Percentiles rank a stretch among this genome's conserved stretches.
phyloP scores from a whole-genome alignment of 2,113 vertebrate species.

The Chloropsis cyanopogon region DNA sequence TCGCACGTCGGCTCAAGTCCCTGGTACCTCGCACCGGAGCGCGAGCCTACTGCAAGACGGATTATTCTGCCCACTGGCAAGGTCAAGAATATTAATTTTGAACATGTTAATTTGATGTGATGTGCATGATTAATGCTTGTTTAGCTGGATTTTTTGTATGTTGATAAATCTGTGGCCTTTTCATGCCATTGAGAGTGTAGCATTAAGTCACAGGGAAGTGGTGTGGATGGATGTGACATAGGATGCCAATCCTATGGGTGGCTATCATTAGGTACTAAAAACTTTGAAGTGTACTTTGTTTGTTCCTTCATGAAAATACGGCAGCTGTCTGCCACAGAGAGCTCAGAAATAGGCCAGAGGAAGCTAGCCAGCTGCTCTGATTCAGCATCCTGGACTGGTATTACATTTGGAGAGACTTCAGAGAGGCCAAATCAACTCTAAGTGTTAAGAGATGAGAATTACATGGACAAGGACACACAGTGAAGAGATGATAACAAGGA shows the following conservation, averaged over 20 bases:
- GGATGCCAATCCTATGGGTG: neutral
- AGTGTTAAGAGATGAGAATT: neutral
- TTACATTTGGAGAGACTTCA: neutral
- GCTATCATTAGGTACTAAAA: neutral
- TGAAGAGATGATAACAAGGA: neutral
- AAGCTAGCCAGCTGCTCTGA: neutral
- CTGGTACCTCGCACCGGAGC: neutral
- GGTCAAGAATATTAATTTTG: slow-evolving; percentile 74
- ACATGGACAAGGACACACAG: neutral
- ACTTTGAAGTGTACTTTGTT: neutral
- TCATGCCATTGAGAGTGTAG: neutral
- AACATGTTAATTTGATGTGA: slow-evolving; percentile 68
- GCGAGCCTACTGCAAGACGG: slow-evolving; percentile 23
- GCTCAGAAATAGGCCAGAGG: neutral
- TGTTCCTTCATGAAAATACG: neutral
- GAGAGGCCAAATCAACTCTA: neutral
- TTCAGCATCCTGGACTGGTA: neutral
- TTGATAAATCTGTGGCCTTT: slow-evolving; percentile 45
- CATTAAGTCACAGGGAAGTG: neutral
- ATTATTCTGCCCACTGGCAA: slow-evolving; percentile 62
- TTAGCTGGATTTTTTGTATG: slow-evolving; percentile 41
- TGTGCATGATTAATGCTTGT: slow-evolving; percentile 56
- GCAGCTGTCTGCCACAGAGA: neutral
- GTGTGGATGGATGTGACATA: neutral
- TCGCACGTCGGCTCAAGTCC: neutral